A percentile compares a stretch with the other conserved stretches of the same genome.
Evolutionary conservation across 2,888 invertebrate species (phyloP).

Genomic region (Ochropleura leucogaster): DNA sequence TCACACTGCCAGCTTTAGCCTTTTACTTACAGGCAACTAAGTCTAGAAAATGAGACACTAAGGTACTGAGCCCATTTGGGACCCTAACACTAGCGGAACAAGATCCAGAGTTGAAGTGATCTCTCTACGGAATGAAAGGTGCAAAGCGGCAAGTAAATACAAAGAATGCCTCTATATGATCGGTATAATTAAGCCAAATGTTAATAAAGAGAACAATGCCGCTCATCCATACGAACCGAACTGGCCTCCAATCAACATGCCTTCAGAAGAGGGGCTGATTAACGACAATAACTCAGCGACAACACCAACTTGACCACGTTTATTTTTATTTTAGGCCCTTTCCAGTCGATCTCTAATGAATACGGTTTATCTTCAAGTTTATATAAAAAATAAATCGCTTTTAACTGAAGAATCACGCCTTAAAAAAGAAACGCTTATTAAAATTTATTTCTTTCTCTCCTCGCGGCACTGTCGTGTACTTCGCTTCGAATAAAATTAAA

Average conservation of each 20-base stretch:
- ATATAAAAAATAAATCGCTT: slow-evolving; percentile 91
- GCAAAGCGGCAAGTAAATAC: slow-evolving; percentile 60
- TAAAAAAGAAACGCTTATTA: slow-evolving; percentile 91
- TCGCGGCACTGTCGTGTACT: slow-evolving; percentile 89
- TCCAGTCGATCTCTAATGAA: slow-evolving; percentile 90
- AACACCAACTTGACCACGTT: slow-evolving; percentile 87
- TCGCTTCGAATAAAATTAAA: slow-evolving; percentile 90
- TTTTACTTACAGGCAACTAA: slow-evolving; percentile 31
- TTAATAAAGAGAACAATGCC: slow-evolving; percentile 83
- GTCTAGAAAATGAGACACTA: slow-evolving; percentile 26
- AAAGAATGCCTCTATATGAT: slow-evolving; percentile 73
- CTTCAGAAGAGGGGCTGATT: slow-evolving; percentile 83
- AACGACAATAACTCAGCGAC: slow-evolving; percentile 89
- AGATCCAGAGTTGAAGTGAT: slow-evolving; percentile 38
- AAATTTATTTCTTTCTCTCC: slow-evolving; percentile 90
- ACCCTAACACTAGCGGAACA: slow-evolving; percentile 35
- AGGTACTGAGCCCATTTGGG: slow-evolving; percentile 1
- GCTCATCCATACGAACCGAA: slow-evolving; percentile 69
- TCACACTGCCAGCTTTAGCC: slow-evolving; percentile 25
- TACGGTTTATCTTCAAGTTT: slow-evolving; percentile 90
- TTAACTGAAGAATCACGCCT: slow-evolving; percentile 91
- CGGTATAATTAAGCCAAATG: slow-evolving; percentile 80
- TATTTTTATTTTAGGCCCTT: slow-evolving; percentile 89
- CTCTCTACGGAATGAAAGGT: slow-evolving; percentile 58
- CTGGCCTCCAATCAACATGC: slow-evolving; percentile 84